Conservation (phyloP, 2,113 vertebrate genomes). For the Notothenia coriiceps region DNA sequence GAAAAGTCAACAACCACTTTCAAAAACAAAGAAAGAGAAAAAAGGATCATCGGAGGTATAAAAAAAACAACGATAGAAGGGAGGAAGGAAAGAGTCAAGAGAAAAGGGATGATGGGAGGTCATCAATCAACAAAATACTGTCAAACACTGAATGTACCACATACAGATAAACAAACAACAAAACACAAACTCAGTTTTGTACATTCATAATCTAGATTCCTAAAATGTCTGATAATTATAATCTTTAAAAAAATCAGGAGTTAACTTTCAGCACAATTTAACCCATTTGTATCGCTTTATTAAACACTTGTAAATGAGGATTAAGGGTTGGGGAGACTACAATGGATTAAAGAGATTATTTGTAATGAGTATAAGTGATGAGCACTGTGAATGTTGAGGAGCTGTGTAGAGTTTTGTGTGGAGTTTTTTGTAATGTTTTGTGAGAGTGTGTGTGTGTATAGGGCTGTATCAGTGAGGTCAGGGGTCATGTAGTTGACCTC, state of each 20-base stretch:
- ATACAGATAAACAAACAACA: background rate
- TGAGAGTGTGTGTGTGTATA: background rate
- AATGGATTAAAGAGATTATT: background rate
- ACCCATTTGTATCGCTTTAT: background rate
- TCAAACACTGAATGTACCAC: background rate
- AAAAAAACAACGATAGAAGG: background rate
- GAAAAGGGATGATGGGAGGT: background rate
- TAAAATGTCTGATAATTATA: no score
- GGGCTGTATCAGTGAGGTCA: conserved; percentile 38
- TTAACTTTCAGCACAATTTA: background rate
- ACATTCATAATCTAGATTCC: background rate
- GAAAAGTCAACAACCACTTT: background rate
- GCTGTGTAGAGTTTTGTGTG: background rate
- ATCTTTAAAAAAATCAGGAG: background rate
- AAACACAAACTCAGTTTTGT: background rate
- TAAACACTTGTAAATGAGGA: background rate
- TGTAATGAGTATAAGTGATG: background rate
- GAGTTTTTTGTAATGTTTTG: background rate
- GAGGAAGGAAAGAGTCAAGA: background rate
- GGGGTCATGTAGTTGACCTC: conserved; percentile 58
- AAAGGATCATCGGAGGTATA: background rate
- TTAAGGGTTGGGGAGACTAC: background rate
- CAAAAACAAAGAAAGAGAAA: conserved; percentile 21
- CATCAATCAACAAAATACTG: background rate
- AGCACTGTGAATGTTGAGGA: background rate